Conservation (phyloP, 2,888 invertebrate genomes). For the Thecocarcelia acutangulata region DNA sequence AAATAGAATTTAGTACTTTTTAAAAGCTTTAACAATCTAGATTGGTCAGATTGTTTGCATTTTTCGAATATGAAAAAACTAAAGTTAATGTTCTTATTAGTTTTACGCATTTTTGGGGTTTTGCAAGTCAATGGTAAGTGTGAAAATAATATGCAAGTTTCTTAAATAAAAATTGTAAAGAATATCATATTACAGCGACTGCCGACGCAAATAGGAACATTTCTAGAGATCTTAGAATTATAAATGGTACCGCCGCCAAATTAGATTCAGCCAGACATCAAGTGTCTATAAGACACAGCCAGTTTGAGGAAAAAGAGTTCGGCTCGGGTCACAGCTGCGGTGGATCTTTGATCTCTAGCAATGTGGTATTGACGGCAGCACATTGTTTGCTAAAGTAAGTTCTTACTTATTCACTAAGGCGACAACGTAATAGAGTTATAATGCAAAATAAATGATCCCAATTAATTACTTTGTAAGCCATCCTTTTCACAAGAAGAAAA, state of each 20-base stretch:
- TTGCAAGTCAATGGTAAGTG: neutral
- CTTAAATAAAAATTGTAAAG: neutral
- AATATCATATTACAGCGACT: neutral
- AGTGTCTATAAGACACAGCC: slow-evolving; percentile 74
- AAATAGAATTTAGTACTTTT: too few relatives aligned
- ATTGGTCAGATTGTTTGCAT: too few relatives aligned
- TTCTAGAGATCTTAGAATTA: slow-evolving; percentile 59
- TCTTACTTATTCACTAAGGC: neutral
- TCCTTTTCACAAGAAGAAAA: too few relatives aligned
- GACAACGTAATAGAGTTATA: too few relatives aligned
- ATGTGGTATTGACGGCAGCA: slow-evolving; percentile 76
- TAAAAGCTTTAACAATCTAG: too few relatives aligned
- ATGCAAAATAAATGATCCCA: too few relatives aligned
- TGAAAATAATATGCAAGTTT: neutral
- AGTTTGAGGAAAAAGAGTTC: slow-evolving; percentile 74
- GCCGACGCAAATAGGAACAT: neutral
- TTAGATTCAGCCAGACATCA: slow-evolving; percentile 74
- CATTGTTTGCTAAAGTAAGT: slow-evolving; percentile 79
- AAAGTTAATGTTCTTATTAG: neutral
- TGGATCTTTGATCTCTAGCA: slow-evolving; percentile 74
- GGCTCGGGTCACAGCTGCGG: slow-evolving; percentile 79
- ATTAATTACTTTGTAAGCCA: too few relatives aligned
- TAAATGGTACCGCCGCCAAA: slow-evolving; percentile 66
- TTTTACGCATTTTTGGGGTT: neutral
- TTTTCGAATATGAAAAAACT: neutral